Evolutionary conservation across 2,888 invertebrate species (phyloP), one percentile per base, ranked within the genome.

Genomic region (Spilosoma lubricipeda): DNA sequence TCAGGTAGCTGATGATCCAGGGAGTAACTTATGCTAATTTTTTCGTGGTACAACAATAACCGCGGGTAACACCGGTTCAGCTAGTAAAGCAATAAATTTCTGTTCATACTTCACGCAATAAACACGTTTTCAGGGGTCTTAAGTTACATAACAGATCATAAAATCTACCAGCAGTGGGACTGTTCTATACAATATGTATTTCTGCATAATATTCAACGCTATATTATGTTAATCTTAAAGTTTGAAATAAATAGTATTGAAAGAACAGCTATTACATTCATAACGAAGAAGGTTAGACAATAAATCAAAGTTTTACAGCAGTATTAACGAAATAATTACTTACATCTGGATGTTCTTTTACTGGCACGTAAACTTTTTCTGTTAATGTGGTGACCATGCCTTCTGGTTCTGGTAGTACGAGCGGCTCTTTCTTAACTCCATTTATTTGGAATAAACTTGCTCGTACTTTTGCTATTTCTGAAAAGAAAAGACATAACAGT

Each of bases 341-440:
- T 96, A 99, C 99, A 96, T 99, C 99, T 97, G 99, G 99, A 96
- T 99, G 99, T 96, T 99, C 99, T 97, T 99, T 99, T 90, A 99
- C 99, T 93, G 99, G 99, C 93, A 99, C 99, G 96, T 99, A 99
- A 91, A 99, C 99, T 97, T 99, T 99, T 97, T 99, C 99, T 96
- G 99, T 99, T 92, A 99, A 97, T 91, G 99, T 98, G 88, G 98
- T 98, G 91, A 98, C 97, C 90, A 98, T 97, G 84, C 99, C 99
- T 88, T 98, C 98, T 80, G 98, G 97, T 90, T 99, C 99, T 91
- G 99, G 99, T 92, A 99, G 96, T 87, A 98, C 96, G 87, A 99
- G 96, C 76, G 99, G 98, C 93, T 99, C 99, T 94, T 99, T 99
- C 95, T 98, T 98, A 82, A 98, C 98, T 89, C 99, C 99, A 97